Evolutionary conservation across 2,113 vertebrate genomes (phyloP).

Genomic region (Brachyhypopomus gauderio): DNA sequence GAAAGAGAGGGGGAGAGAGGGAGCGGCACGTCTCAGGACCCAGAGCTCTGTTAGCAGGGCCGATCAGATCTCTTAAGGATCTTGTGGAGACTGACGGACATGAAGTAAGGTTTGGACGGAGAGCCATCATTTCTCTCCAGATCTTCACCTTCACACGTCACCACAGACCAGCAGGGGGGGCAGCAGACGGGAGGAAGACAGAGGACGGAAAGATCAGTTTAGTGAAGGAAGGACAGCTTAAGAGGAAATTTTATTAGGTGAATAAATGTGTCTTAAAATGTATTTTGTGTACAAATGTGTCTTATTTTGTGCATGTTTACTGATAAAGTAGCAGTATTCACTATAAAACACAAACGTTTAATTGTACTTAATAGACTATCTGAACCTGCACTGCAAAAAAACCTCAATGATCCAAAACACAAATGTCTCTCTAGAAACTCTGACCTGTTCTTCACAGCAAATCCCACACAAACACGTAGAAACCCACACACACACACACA

Average conservation of each 20-base stretch:
- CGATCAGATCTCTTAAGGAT: slow-evolving; percentile 87
- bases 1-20: slow-evolving; percentile 53
- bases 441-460: too few relatives aligned
- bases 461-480: too few relatives aligned
- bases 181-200: not conserved
- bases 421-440: too few relatives aligned
- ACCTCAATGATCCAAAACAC: too few relatives aligned
- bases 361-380: too few relatives aligned
- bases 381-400: too few relatives aligned
- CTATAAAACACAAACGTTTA: too few relatives aligned
- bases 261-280: too few relatives aligned
- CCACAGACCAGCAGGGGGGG: not conserved
- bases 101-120: slow-evolving; percentile 90
- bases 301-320: too few relatives aligned
- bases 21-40: slow-evolving; percentile 63
- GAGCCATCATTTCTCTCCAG: slow-evolving; percentile 95
- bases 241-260: slow-evolving; percentile 50
- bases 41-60: slow-evolving; percentile 75
- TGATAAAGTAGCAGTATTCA: too few relatives aligned
- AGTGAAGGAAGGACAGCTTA: slow-evolving; percentile 11
- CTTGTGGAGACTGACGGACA: slow-evolving; percentile 87
- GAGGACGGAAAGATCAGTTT: slow-evolving; percentile 10
- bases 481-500: too few relatives aligned
- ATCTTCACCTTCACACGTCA: slow-evolving; percentile 85
- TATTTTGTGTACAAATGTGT: too few relatives aligned